Conservation (phyloP, 2,113 vertebrate genomes). For the Gasterosteus nipponicus region DNA sequence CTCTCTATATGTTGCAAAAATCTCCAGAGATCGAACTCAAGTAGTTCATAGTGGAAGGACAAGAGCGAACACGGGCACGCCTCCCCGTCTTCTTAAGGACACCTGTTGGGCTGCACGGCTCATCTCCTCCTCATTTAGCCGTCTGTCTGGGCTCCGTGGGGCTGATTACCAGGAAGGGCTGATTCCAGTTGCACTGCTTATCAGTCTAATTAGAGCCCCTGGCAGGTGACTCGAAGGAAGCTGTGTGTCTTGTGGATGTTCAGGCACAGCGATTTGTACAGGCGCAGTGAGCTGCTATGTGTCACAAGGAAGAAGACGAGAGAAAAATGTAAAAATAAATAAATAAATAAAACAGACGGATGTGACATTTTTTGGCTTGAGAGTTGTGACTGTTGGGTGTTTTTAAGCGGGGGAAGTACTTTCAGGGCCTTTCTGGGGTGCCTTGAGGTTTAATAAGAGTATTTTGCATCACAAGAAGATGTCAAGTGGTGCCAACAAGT, state of each 20-base stretch:
- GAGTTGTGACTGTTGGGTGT: constrained; percentile 32
- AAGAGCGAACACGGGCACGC: constrained; percentile 42
- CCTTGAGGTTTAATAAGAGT: constrained; percentile 40
- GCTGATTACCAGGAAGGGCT: constrained; percentile 79
- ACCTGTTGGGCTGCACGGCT: constrained; percentile 79
- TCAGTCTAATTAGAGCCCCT: constrained; percentile 80
- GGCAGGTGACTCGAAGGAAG: constrained; percentile 77
- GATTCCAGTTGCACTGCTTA: constrained; percentile 77
- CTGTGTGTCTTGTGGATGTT: constrained; percentile 55
- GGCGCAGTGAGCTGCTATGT: constrained; percentile 33
- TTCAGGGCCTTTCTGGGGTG: constrained; percentile 21
- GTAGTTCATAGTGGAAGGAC: constrained; percentile 35
- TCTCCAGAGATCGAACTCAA: constrained; percentile 45
- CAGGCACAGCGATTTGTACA: constrained; percentile 54
- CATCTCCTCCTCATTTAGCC: constrained; percentile 79
- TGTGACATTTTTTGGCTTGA: constrained; percentile 27
- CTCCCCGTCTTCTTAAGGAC: constrained; percentile 75
- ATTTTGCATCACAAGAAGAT: constrained; percentile 43
- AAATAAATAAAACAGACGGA: constrained; percentile 10
- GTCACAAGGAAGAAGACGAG: constrained; percentile 6
- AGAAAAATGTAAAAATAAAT: constrained; percentile 18
- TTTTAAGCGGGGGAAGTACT: constrained; percentile 30
- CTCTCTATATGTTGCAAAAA: constrained; percentile 35
- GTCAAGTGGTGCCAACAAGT: constrained; percentile 47
- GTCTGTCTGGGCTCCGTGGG: constrained; percentile 77